These are phyloP conservation scores for Asbolus verrucosus DNA, from an alignment of 1,140 invertebrate species.

Conservation along the genomic window DNA sequence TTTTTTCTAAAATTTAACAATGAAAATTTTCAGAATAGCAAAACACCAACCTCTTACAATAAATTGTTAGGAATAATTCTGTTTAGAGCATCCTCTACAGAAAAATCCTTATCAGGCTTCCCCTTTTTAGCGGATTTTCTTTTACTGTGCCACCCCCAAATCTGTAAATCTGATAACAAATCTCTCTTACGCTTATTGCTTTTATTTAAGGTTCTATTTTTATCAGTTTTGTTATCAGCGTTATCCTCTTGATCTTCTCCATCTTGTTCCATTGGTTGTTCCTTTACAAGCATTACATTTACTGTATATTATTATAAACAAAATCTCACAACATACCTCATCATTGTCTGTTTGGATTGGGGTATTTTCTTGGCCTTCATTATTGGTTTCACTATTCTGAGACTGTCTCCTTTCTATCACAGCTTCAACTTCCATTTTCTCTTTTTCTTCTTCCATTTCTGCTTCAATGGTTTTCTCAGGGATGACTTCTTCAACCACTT, in stretches of 20 bases:
- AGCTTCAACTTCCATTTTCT: conserved; percentile 53
- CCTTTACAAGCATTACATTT: conserved; percentile 44
- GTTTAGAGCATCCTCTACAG: conserved; percentile 73
- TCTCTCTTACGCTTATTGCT: conserved; percentile 73
- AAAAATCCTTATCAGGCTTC: conserved; percentile 73
- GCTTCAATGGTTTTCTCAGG: conserved; percentile 65
- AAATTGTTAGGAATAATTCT: conserved; percentile 71
- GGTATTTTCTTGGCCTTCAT: conserved; percentile 57
- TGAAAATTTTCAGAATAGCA: conserved; percentile 18
- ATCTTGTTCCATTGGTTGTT: conserved; percentile 60
- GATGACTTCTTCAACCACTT: conserved; percentile 43
- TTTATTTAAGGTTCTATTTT: conserved; percentile 62
- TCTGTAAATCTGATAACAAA: conserved; percentile 75
- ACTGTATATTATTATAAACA: too few relatives aligned
- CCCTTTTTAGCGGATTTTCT: conserved; percentile 74
- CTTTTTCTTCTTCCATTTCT: conserved; percentile 63
- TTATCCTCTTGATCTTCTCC: conserved; percentile 57
- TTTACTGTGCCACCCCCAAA: conserved; percentile 81
- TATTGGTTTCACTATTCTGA: conserved; percentile 59
- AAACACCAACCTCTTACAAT: conserved; percentile 64
- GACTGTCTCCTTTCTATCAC: conserved; percentile 57
- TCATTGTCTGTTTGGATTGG: conserved; percentile 61
- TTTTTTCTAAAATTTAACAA: conserved; percentile 50
- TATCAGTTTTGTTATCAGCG: conserved; percentile 61
- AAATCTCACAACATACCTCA: conserved; percentile 55